phyloP scores from a whole-genome alignment of 1,140 invertebrate genomes.

The Diploscapter pachys region DNA sequence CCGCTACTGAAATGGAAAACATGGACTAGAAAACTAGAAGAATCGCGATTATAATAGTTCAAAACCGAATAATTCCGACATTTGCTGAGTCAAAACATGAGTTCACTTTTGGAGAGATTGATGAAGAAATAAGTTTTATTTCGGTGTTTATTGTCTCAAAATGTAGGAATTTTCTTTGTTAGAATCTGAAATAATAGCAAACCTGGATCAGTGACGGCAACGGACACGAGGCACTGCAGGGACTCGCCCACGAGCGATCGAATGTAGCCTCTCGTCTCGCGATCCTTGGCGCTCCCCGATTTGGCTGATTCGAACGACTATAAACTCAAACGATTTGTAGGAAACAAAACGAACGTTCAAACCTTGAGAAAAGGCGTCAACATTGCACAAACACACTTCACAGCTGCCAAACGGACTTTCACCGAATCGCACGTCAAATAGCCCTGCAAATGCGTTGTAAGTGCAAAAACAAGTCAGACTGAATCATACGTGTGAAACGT shows the following conservation, averaged over 20 bases:
- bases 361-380: conserved; percentile 74
- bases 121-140: neutral
- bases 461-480: conserved; percentile 2
- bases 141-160: neutral
- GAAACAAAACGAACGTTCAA: neutral
- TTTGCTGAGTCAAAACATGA: neutral
- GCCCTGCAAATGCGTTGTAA: conserved; percentile 62
- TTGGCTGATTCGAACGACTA: too few species aligned
- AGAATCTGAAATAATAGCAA: neutral
- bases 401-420: conserved; percentile 87
- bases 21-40: too few species aligned
- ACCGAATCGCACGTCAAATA: conserved; percentile 87
- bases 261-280: neutral
- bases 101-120: neutral
- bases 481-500: conserved; percentile 48
- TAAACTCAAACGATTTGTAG: too few species aligned
- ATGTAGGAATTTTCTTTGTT: neutral
- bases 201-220: conserved; percentile 88
- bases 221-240: conserved; percentile 76
- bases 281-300: too few species aligned
- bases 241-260: conserved; percentile 3
- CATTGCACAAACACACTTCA: conserved; percentile 83
- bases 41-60: conserved; percentile 4
- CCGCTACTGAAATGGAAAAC: conserved; percentile 69
- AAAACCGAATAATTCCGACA: neutral